These are phyloP conservation scores for Pyrgilauda ruficollis DNA, from an alignment of 2,113 vertebrate genomes.

Conservation along the genomic window DNA sequence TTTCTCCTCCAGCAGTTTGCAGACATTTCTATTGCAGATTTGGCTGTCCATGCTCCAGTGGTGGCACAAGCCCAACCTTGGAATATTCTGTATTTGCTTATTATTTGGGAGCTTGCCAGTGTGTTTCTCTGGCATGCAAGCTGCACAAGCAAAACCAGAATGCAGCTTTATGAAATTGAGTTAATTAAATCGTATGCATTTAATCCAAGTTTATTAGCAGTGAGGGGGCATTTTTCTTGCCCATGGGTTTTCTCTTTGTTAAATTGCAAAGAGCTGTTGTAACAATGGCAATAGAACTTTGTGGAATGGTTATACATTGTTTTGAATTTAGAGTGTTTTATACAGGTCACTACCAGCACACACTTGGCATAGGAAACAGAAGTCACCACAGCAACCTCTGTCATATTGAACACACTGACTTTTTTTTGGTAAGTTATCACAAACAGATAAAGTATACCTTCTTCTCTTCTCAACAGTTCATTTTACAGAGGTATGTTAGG, in stretches of 20 bases:
- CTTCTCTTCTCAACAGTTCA: neutral
- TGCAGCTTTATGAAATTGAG: slow-evolving; percentile 18
- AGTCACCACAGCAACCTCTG: neutral
- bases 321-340: neutral
- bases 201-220: slow-evolving; percentile 7
- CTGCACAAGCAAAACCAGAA: neutral
- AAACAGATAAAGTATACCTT: neutral
- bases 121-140: neutral
- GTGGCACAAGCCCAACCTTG: neutral
- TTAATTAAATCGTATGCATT: slow-evolving; percentile 12
- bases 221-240: slow-evolving; percentile 5
- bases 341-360: neutral
- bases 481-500: neutral
- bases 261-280: neutral
- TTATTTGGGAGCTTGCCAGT: slow-evolving; percentile 29
- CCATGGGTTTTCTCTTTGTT: neutral
- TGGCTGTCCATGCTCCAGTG: neutral
- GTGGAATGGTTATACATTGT: neutral
- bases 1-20: neutral
- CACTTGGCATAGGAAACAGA: neutral
- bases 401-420: neutral
- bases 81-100: slow-evolving; percentile 21
- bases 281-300: neutral
- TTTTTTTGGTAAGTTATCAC: neutral
- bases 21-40: neutral